phyloP scores from a whole-genome alignment of 2,888 invertebrate species.

The Chrysina gloriosa region DNA sequence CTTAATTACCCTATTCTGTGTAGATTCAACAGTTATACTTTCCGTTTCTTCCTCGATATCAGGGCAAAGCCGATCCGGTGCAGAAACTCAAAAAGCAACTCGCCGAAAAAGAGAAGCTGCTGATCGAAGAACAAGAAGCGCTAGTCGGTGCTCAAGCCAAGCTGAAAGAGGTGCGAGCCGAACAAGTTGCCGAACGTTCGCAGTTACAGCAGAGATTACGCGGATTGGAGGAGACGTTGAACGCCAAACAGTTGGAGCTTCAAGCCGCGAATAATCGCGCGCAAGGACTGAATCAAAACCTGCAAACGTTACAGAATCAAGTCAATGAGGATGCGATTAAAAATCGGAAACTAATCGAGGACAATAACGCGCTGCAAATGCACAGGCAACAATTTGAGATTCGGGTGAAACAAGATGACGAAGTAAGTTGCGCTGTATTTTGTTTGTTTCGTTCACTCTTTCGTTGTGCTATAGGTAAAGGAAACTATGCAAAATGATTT shows the following conservation, averaged over 20 bases:
- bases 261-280: slow-evolving; percentile 73
- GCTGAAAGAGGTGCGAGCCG: slow-evolving; percentile 80
- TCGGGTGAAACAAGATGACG: slow-evolving; percentile 73
- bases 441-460: too few relatives aligned
- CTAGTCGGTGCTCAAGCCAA: slow-evolving; percentile 81
- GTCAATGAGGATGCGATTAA: slow-evolving; percentile 69
- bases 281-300: slow-evolving; percentile 69
- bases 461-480: slow-evolving; percentile 32
- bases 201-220: slow-evolving; percentile 69
- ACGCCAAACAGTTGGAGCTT: slow-evolving; percentile 69
- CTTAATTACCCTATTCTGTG: not conserved
- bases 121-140: slow-evolving; percentile 80
- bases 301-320: slow-evolving; percentile 73
- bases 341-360: slow-evolving; percentile 68
- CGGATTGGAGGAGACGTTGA: slow-evolving; percentile 69
- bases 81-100: slow-evolving; percentile 89
- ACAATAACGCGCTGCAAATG: slow-evolving; percentile 70
- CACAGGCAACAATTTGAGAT: slow-evolving; percentile 75
- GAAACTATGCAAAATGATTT: slow-evolving; percentile 18
- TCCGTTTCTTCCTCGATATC: slow-evolving; percentile 38
- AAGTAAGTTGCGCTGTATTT: slow-evolving; percentile 55
- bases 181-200: slow-evolving; percentile 76
- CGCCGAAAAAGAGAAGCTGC: slow-evolving; percentile 84
- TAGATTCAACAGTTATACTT: not conserved
- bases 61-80: slow-evolving; percentile 86